Base-by-base conservation (phyloP, 2,888 invertebrate genomes). In the Lottia scabra region DNA sequence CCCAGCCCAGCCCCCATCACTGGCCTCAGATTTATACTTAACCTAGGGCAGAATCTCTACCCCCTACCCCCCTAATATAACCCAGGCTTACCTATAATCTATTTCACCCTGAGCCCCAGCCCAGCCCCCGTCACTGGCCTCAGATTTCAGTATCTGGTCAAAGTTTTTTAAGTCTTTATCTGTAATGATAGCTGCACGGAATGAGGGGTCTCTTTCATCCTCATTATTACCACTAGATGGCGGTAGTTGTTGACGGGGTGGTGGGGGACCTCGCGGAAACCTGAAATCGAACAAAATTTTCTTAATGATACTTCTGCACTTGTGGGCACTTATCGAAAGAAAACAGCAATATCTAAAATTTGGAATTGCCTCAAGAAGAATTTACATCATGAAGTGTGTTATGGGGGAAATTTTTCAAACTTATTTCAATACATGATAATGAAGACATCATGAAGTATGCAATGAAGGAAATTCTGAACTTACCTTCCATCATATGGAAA, bases 141-240 rank as follows among this genome's bases (percentile, higher is more conserved):
- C 89, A 84, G 94, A 93, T 64, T 95, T 84, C 46, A 89, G 93
- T 81, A 97, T 95, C 87, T 96, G 95, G 90, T 97, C 97, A 91
- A 98, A 94, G 74, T 95, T 94, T 85, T 94, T 95, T 84, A 98
- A 92, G 90, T 97, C 96, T 88, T 97, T 96, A 87, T 97, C 96
- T 83, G 95, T 95, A 82, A 98, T 95, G 80, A 98, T 97, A 75
- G 97, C 84, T 67, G 89, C 88, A 69, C 89, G 80, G 71, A 84
- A 86, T 13, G 30, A 56, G 19, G 80, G 81, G 6, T 86, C 86
- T 30, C 85, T 85, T 64, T 81, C 83, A 44, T 78, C 83, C 56
- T 81, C 83, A 44, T 69, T 45, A 46, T 74, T 77, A 10, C 73
- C 75, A 4, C 62, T 23, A 63, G 75, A 73, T 43, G 75, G 75